Evolutionary conservation across 2,113 vertebrate species (phyloP).

Genomic region (Regulus satrapa): DNA sequence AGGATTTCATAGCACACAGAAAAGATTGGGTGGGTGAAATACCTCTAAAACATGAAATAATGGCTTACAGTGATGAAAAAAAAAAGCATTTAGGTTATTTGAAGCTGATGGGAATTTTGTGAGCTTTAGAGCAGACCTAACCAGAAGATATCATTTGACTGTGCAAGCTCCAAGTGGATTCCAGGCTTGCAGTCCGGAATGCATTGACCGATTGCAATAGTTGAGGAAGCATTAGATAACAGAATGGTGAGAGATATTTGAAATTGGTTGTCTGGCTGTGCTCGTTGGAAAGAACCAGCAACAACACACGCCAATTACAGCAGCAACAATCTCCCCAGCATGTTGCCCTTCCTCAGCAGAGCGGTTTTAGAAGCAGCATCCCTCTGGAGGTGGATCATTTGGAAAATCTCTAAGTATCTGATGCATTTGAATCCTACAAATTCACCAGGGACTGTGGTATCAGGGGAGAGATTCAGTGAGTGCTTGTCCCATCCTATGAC

Average conservation of each 20-base stretch:
- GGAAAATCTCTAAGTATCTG: background rate
- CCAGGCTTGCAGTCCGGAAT: background rate
- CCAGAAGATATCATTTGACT: background rate
- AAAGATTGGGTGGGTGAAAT: background rate
- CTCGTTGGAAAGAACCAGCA: background rate
- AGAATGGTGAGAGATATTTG: slow-evolving; percentile 28
- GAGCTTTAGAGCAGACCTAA: background rate
- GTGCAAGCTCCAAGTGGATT: background rate
- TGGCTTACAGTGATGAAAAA: background rate
- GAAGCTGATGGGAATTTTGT: background rate
- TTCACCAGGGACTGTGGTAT: background rate
- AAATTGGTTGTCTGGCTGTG: background rate
- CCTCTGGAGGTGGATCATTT: background rate
- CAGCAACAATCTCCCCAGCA: rapidly evolving
- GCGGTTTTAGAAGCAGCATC: background rate
- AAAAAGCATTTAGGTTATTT: background rate
- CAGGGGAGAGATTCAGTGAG: background rate
- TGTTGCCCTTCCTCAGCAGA: background rate
- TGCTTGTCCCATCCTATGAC: background rate
- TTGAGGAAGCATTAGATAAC: background rate
- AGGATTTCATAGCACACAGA: background rate
- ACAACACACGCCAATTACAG: background rate
- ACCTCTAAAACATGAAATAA: background rate
- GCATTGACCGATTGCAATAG: background rate
- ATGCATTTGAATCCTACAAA: background rate